phyloP scores from a whole-genome alignment of 1,140 invertebrate species.

The Bombus polaris region DNA sequence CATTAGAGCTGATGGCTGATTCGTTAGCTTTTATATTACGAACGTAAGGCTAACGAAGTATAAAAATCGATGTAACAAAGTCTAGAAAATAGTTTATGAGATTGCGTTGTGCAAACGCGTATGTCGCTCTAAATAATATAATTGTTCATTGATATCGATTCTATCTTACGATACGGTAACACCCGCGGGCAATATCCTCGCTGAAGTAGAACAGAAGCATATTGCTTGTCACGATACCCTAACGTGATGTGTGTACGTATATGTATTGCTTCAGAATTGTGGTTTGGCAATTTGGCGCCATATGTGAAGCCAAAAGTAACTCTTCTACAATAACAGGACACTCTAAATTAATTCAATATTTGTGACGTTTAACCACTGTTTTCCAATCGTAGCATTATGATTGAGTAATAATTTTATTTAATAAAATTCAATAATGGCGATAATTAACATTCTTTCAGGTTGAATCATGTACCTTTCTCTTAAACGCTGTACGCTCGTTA shows the following conservation, averaged over 20 bases:
- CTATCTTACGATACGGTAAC: slow-evolving; percentile 3
- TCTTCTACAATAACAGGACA: not conserved
- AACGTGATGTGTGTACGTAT: not conserved
- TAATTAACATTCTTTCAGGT: not conserved
- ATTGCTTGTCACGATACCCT: slow-evolving; percentile 9
- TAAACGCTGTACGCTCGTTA: not conserved
- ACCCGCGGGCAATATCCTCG: not conserved
- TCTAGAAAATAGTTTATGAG: not conserved
- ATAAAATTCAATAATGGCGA: not conserved
- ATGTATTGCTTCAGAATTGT: not conserved
- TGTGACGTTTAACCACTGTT: not conserved
- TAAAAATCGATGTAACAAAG: not conserved
- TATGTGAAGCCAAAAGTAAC: not conserved
- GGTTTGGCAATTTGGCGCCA: slow-evolving; percentile 20
- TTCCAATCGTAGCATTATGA: not conserved
- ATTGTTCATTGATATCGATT: slow-evolving; percentile 6
- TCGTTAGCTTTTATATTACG: not conserved
- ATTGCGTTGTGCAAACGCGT: not conserved
- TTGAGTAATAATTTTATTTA: not conserved
- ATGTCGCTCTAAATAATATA: not conserved
- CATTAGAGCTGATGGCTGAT: no score
- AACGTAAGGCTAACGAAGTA: not conserved
- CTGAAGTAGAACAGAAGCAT: slow-evolving; percentile 21
- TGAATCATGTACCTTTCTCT: not conserved
- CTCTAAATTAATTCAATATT: not conserved